Percentiles rank a stretch among this genome's conserved stretches.
phyloP scores from a whole-genome alignment of 2,797 vertebrate genomes.

The Spinus olivaceus region DNA sequence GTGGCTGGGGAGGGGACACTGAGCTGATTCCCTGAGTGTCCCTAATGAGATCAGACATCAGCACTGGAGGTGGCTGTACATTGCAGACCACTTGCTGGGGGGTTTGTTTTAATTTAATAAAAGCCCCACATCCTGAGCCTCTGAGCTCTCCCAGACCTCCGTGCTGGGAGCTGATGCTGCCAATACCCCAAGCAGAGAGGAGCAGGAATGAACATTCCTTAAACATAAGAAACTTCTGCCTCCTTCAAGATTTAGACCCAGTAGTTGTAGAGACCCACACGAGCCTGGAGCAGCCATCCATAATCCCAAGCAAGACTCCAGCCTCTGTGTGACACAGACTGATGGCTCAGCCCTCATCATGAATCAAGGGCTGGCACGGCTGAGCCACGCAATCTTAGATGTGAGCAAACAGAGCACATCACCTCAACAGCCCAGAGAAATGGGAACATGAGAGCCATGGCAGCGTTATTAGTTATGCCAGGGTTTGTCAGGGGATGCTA shows the following conservation, averaged over 20 bases:
- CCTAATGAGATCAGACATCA: background rate
- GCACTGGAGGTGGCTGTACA: background rate
- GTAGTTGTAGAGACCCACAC: background rate
- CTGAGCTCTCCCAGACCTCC: background rate
- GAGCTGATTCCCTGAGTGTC: background rate
- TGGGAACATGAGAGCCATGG: background rate
- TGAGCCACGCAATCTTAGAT: background rate
- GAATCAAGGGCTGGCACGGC: background rate
- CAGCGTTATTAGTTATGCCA: constrained; percentile 31
- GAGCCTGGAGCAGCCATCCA: background rate
- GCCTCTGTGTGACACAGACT: background rate
- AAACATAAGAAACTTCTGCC: background rate
- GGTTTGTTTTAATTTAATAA: background rate
- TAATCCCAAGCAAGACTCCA: background rate
- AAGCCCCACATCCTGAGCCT: background rate
- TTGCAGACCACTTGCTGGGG: background rate
- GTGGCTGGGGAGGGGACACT: background rate
- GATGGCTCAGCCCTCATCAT: background rate
- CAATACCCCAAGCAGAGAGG: background rate
- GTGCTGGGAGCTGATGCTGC: background rate
- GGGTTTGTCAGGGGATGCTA: background rate
- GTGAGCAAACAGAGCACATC: background rate
- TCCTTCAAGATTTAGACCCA: background rate
- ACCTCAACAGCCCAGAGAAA: constrained; percentile 6
- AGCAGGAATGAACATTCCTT: background rate